Base-by-base conservation (phyloP, 2,113 vertebrate genomes). In the Scalopus aquaticus region DNA sequence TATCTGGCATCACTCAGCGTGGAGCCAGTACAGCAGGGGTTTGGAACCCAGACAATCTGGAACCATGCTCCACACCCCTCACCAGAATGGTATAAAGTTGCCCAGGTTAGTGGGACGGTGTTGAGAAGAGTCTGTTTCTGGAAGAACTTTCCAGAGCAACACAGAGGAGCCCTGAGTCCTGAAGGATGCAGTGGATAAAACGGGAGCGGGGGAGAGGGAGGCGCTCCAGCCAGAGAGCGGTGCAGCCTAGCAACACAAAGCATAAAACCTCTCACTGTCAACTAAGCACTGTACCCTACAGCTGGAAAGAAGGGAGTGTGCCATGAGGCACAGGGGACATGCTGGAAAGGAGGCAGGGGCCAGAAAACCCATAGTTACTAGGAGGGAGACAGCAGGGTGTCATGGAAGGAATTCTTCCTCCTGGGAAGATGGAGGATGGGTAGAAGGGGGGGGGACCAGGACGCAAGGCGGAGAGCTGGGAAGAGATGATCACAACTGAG, bases 161-260 rank as follows among this genome's bases (percentile, higher is more conserved):
- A 37, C n/a, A 60, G 0, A 8, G 13, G 19, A 56, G 20, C 35
- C 15, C 46, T 20, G 32, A n/a, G 51, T 69, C 37, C 54, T 46
- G 20, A 65, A 54, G n/a, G 24, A 20, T 2, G 4, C 28, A 24
- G 0, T 5, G 17, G 39, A 69, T 15, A 30, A 82, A 32, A 46
- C 0, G 11, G 19, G 35, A 4, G 42, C 3, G 77, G 60, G 62
- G 44, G 35, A 4, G 42, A 3, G 77, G 60, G 62, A 39, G 79
- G 16, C 13, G 0, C 19, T 54, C 54, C 6, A 3, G 17, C 26
- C n/a, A 46, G 0, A 3, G 15, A 9, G 10, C 10, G 19, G 4
- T 30, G 30, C 24, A 6, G 81, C 2, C 42, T 15, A 15, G 6
- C 12, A 35, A 35, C 62, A 0, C 1, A 17, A 4, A 86, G 10